These are phyloP conservation scores for Thymelicus lineola DNA, from an alignment of 2,888 invertebrate genomes.

Conservation along the genomic window DNA sequence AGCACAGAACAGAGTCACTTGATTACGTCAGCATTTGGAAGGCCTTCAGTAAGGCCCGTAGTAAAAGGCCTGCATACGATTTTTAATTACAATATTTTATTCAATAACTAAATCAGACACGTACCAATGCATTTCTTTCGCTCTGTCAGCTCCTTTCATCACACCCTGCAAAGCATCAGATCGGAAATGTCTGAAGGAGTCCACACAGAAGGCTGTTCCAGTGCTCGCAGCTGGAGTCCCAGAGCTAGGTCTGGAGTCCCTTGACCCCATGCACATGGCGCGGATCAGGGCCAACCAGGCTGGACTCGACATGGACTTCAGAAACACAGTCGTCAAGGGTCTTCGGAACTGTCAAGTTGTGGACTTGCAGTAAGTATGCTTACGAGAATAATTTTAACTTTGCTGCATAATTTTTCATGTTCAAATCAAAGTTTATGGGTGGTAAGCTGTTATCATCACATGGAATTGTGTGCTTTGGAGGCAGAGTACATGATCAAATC, in stretches of 20 bases:
- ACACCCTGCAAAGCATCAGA: constrained; percentile 62
- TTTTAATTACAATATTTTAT: too few relatives aligned
- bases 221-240: constrained; percentile 65
- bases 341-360: constrained; percentile 63
- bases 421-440: too few relatives aligned
- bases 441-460: too few relatives aligned
- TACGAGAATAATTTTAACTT: neutral
- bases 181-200: constrained; percentile 55
- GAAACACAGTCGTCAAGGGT: constrained; percentile 65
- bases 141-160: constrained; percentile 61
- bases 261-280: constrained; percentile 69
- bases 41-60: too few relatives aligned
- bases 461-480: neutral
- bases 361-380: constrained; percentile 58
- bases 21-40: too few relatives aligned
- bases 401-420: too few relatives aligned
- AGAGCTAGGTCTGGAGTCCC: constrained; percentile 54
- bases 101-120: too few relatives aligned
- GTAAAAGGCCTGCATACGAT: too few relatives aligned
- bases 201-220: constrained; percentile 64
- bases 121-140: too few relatives aligned
- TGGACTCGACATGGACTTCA: constrained; percentile 70
- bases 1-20: too few relatives aligned
- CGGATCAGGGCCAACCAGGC: constrained; percentile 61
- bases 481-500: too few relatives aligned